Conservation (phyloP, 1,140 invertebrate genomes). For the Zaprionus taronus region DNA sequence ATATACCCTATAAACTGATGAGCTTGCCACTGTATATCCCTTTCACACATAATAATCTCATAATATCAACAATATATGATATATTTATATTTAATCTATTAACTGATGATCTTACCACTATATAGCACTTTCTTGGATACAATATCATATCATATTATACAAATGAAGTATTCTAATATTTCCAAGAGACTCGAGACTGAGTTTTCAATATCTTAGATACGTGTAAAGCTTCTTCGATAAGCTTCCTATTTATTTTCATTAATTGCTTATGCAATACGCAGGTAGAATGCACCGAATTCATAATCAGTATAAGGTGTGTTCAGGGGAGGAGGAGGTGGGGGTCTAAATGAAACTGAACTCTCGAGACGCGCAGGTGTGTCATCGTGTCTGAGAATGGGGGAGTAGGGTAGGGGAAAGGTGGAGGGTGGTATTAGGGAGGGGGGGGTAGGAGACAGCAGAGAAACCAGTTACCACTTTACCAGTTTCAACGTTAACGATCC, state of each 20-base stretch:
- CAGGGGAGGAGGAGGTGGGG: background rate
- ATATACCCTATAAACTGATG: too few species aligned
- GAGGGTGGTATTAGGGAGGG: background rate
- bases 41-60: too few species aligned
- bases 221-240: background rate
- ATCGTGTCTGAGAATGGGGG: background rate
- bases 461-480: conserved; percentile 35
- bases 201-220: background rate
- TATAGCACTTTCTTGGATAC: too few species aligned
- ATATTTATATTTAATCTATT: too few species aligned
- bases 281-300: conserved; percentile 8
- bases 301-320: background rate
- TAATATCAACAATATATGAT: too few species aligned
- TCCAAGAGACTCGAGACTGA: background rate
- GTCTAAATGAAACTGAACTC: background rate
- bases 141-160: too few species aligned
- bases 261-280: conserved; percentile 10
- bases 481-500: conserved; percentile 1
- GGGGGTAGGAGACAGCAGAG: background rate
- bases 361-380: conserved; percentile 8
- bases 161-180: background rate
- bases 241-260: conserved; percentile 5
- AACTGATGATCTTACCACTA: too few species aligned
- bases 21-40: too few species aligned
- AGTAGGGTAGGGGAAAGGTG: background rate